A percentile compares a stretch with the other conserved stretches of the same genome.
Evolutionary conservation across 1,140 invertebrate species (phyloP).

Genomic region (Acromyrmex charruanus): DNA sequence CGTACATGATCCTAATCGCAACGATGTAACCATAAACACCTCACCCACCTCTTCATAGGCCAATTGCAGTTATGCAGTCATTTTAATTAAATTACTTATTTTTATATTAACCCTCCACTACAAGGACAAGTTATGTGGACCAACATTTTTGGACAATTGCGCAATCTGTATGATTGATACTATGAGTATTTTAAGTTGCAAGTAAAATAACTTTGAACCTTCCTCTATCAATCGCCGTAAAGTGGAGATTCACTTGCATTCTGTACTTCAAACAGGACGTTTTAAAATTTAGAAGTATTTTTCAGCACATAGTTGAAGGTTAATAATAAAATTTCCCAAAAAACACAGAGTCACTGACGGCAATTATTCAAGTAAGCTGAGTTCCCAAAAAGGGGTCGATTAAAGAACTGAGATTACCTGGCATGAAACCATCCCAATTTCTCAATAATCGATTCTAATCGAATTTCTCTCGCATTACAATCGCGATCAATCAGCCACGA

Average conservation of each 20-base stretch:
- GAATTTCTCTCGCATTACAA: background rate
- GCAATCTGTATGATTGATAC: too few relatives aligned
- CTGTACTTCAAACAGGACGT: too few relatives aligned
- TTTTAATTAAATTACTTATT: background rate
- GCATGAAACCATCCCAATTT: background rate
- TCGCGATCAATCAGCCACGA: slow-evolving; percentile 1
- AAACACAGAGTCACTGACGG: background rate
- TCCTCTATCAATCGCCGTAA: too few relatives aligned
- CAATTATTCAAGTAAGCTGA: background rate
- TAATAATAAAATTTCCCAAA: background rate
- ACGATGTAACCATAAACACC: slow-evolving; percentile 34
- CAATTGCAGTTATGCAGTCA: slow-evolving; percentile 3
- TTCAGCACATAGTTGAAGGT: too few relatives aligned
- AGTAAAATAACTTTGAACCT: too few relatives aligned
- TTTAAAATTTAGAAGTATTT: too few relatives aligned
- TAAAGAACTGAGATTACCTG: background rate
- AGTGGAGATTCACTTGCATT: too few relatives aligned
- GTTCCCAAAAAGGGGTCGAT: background rate
- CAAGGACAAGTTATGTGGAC: too few relatives aligned
- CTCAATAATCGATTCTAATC: background rate
- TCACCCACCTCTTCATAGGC: background rate
- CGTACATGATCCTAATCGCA: slow-evolving; percentile 46
- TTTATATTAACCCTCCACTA: background rate
- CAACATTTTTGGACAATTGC: too few relatives aligned
- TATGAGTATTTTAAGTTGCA: too few relatives aligned